A percentile compares a stretch with the other conserved stretches of the same genome.
Evolutionary conservation across 1,140 invertebrate genomes (phyloP).

Genomic region (Penaeus vannamei): DNA sequence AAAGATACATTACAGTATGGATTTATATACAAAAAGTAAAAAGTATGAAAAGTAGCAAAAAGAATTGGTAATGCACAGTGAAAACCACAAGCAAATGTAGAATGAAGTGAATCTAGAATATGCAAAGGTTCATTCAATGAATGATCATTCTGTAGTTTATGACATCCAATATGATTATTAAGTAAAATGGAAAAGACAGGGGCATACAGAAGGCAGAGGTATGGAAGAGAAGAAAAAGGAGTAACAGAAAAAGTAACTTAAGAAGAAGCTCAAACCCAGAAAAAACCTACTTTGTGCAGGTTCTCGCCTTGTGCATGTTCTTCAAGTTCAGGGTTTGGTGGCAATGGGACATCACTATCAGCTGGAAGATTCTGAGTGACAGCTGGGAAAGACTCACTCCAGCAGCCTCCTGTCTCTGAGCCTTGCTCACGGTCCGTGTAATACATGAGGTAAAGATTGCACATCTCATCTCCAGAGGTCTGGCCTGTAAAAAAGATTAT

Average conservation of each 20-base stretch:
- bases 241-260: background rate
- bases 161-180: too few species aligned
- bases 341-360: constrained; percentile 71
- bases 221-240: background rate
- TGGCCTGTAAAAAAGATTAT: constrained; percentile 70
- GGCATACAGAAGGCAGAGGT: background rate
- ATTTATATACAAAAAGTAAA: too few species aligned
- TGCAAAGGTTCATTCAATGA: too few species aligned
- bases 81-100: background rate
- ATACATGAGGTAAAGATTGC: constrained; percentile 81
- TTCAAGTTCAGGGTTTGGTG: constrained; percentile 73
- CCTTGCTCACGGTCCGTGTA: constrained; percentile 72
- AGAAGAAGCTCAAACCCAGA: background rate
- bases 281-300: constrained; percentile 54
- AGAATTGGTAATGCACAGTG: background rate
- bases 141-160: too few species aligned
- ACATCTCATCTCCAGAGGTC: constrained; percentile 80
- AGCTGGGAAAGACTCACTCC: constrained; percentile 42
- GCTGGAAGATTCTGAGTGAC: constrained; percentile 69
- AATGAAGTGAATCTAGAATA: too few species aligned
- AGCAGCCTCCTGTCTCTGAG: constrained; percentile 64
- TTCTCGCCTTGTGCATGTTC: constrained; percentile 70
- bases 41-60: background rate
- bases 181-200: background rate
- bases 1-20: too few species aligned